These are phyloP conservation scores for Latrodectus hesperus DNA, from an alignment of 2,888 invertebrate species.

Conservation along the genomic window DNA sequence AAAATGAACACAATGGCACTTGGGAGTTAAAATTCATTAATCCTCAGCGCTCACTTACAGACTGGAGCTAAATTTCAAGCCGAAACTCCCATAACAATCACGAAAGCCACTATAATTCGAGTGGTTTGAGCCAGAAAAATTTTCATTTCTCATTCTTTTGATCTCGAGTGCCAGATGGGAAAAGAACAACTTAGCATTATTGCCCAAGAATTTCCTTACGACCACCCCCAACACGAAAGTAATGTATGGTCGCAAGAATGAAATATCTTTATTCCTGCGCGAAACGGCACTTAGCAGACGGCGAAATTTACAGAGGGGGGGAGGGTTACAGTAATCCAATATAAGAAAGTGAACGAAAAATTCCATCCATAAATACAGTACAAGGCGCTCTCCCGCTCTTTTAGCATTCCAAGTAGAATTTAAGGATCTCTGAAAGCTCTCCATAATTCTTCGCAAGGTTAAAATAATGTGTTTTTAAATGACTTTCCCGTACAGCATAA, in stretches of 20 bases:
- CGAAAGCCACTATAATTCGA: too few species aligned
- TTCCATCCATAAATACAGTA: slow-evolving; percentile 27
- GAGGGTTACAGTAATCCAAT: slow-evolving; percentile 10
- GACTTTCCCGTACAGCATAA: slow-evolving; percentile 26
- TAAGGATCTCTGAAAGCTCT: slow-evolving; percentile 13
- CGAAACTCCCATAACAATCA: too few species aligned
- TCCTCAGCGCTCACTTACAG: too few species aligned
- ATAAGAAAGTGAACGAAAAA: slow-evolving; percentile 12
- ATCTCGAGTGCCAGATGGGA: too few species aligned
- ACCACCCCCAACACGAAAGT: neutral
- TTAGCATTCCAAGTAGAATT: slow-evolving; percentile 33
- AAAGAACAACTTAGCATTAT: too few species aligned
- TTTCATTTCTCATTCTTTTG: too few species aligned
- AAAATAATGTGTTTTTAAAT: slow-evolving; percentile 59
- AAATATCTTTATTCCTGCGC: slow-evolving; percentile 2
- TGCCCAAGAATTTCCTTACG: neutral
- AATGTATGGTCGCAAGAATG: neutral
- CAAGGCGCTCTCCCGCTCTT: neutral
- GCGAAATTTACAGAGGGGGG: slow-evolving; percentile 16
- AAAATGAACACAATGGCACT: too few species aligned
- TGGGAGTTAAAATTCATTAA: too few species aligned
- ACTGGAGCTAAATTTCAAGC: too few species aligned
- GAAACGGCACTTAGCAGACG: slow-evolving; percentile 6
- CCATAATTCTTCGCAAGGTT: slow-evolving; percentile 32
- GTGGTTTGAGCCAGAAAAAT: too few species aligned